Conservation (phyloP, 1,140 invertebrate genomes). For the Leptinotarsa undecemlineata region DNA sequence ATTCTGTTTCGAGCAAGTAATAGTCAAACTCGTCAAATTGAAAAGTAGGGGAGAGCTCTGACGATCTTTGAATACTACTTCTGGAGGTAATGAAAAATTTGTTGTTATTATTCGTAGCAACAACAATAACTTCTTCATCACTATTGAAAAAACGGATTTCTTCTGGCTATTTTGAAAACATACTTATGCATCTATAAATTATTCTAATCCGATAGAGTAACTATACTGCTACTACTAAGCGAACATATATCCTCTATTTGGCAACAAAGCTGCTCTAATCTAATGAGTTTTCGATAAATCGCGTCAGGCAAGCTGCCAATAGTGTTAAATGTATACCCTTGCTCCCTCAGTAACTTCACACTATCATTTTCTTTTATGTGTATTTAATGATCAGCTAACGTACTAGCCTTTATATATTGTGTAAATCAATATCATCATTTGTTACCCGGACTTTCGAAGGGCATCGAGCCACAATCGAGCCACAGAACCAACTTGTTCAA, state of each 20-base stretch:
- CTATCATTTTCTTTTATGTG: background rate
- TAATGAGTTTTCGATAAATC: slow-evolving; percentile 3
- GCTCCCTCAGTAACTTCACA: background rate
- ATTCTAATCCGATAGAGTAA: background rate
- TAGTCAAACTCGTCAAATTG: too few species aligned
- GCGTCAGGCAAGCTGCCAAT: slow-evolving; percentile 4
- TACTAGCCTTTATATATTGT: background rate
- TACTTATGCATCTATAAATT: background rate
- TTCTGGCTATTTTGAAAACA: too few species aligned
- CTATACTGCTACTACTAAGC: background rate
- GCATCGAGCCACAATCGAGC: too few species aligned
- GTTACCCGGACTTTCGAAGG: too few species aligned
- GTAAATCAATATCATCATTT: background rate
- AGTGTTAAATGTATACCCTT: background rate
- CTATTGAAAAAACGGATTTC: too few species aligned
- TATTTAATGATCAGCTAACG: slow-evolving; percentile 1
- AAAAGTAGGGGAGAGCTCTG: too few species aligned
- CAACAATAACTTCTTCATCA: too few species aligned
- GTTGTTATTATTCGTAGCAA: too few species aligned
- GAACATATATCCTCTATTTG: background rate
- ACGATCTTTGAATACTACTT: too few species aligned
- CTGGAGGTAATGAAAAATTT: too few species aligned
- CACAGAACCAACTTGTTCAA: too few species aligned
- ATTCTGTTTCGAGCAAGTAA: too few species aligned
- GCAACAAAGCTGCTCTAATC: background rate